Base-by-base conservation (phyloP, 1,140 invertebrate genomes). In the Lethrus apterus region DNA sequence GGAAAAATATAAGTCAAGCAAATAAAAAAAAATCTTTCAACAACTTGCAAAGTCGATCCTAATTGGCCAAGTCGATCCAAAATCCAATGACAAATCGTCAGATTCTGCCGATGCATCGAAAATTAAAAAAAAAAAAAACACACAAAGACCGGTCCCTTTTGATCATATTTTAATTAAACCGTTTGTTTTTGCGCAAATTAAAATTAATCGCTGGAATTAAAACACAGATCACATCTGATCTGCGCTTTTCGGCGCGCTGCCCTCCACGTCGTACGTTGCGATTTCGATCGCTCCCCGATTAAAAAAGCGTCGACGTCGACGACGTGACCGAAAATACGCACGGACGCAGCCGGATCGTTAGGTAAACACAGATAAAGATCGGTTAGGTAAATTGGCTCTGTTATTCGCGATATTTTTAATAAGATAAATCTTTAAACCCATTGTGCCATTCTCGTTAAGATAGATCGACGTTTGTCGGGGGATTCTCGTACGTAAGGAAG, bases 351-450 rank as follows among this genome's bases (percentile, higher is more conserved):
- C 34, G n/a, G 32, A 46, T 46, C 34, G 44, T 46, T 46, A 46
- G 44, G 30, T 46, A 46, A 46, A 46, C 33, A 36, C 36, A 46
- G 44, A 46, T 46, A 46, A 46, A 14, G 44, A 46, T 46, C 44
- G 19, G 33, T 46, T 46, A 46, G 33, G 44, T 46, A 46, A 46
- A 46, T 46, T 46, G 44, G 44, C 44, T 46, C 21, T 34, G 44
- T 46, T 46, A 46, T 46, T 46, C 33, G 44, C 44, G 20, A 46
- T 38, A 46, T 46, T 46, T 46, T 46, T 46, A 46, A 46, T 46
- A 36, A 33, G 44, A 24, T 46, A 38, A 35, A 46, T 36, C 44
- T 46, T 23, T 34, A 36, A 46, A 32, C 44, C 26, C 40, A 46
- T 46, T 46, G 44, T 46, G 30, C 33, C 36, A 46, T 36, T 46